Evolutionary conservation across 2,797 vertebrate genomes (phyloP).

Genomic region (Poecilia picta): DNA sequence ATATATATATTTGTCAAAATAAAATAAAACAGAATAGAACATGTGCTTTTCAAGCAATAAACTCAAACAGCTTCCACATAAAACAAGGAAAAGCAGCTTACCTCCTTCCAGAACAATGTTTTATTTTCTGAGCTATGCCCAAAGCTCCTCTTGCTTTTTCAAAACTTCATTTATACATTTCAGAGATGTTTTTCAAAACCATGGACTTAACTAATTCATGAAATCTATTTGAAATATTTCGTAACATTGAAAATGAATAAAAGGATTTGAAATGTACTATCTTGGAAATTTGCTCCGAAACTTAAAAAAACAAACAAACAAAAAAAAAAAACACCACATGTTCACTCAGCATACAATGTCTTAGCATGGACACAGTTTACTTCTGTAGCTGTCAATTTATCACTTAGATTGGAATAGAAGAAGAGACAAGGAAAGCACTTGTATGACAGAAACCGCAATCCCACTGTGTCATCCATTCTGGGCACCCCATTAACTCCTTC

Average conservation of each 20-base stretch:
- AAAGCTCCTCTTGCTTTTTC: too few relatives aligned
- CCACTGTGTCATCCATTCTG: slow-evolving; percentile 81
- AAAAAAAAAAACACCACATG: not conserved
- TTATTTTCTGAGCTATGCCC: too few relatives aligned
- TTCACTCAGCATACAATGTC: not conserved
- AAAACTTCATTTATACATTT: not conserved
- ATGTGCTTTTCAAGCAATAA: too few relatives aligned
- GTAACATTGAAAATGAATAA: not conserved
- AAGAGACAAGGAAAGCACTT: slow-evolving; percentile 82
- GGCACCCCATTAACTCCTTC: slow-evolving; percentile 73
- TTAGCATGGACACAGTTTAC: slow-evolving; percentile 85
- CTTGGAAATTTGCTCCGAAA: not conserved
- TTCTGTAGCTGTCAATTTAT: slow-evolving; percentile 85
- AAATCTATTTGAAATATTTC: not conserved
- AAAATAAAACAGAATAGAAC: too few relatives aligned
- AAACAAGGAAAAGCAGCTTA: too few relatives aligned
- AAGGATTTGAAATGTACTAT: not conserved
- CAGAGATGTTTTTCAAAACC: not conserved
- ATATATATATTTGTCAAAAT: too few relatives aligned
- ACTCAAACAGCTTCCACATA: too few relatives aligned
- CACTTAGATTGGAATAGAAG: slow-evolving; percentile 68
- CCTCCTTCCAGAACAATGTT: too few relatives aligned
- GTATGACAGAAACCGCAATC: slow-evolving; percentile 85
- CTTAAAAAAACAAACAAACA: too few relatives aligned
- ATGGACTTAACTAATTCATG: not conserved